Evolutionary conservation across 2,888 invertebrate species (phyloP).

Genomic region (Julus scanicus): DNA sequence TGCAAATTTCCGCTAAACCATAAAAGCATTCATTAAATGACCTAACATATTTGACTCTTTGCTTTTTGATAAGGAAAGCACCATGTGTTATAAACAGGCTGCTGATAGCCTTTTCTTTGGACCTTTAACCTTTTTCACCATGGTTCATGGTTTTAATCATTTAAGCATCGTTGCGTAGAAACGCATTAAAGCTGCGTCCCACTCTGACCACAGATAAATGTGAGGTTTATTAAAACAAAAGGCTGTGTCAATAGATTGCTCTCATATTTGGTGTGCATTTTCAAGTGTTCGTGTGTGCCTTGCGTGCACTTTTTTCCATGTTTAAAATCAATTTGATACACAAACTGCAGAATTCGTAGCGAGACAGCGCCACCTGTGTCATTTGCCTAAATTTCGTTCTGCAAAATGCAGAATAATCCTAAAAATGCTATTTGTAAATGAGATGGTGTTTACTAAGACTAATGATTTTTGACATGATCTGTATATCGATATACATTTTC

Average conservation of each 20-base stretch:
- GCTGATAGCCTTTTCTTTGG: background rate
- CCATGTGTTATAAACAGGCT: background rate
- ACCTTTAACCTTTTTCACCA: background rate
- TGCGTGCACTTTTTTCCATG: background rate
- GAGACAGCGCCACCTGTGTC: too few species aligned
- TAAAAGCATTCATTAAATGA: background rate
- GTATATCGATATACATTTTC: background rate
- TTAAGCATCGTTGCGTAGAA: constrained; percentile 3
- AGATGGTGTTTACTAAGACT: too few species aligned
- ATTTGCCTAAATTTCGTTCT: background rate
- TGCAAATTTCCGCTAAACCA: background rate
- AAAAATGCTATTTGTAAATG: background rate
- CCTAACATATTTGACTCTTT: background rate
- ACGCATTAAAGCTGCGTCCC: background rate
- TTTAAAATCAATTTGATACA: constrained; percentile 7
- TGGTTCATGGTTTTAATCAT: background rate
- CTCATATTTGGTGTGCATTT: background rate
- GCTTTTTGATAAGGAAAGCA: background rate
- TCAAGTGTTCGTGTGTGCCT: constrained; percentile 9
- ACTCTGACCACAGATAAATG: background rate
- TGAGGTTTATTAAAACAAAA: background rate
- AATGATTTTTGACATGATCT: background rate
- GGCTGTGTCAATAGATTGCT: background rate
- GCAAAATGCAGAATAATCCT: background rate
- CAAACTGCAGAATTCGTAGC: background rate